Percentiles rank a stretch among this genome's conserved stretches.
Evolutionary conservation across 1,140 invertebrate species (phyloP).

Genomic region (Lucilia cuprina): DNA sequence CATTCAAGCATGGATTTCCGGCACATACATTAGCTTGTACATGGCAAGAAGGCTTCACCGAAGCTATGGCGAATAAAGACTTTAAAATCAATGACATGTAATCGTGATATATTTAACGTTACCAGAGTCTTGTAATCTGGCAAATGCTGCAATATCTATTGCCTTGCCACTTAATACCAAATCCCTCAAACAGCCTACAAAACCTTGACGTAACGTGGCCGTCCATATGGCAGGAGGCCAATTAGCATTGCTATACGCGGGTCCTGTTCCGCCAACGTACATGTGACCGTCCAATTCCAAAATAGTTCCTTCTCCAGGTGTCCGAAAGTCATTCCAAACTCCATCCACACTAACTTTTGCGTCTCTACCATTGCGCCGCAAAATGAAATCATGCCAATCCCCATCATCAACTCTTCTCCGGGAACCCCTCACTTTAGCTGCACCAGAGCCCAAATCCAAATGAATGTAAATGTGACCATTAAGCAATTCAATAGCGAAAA

Average conservation of each 20-base stretch:
- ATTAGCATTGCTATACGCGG: conserved; percentile 74
- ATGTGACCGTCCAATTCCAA: conserved; percentile 88
- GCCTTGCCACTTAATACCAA: conserved; percentile 91
- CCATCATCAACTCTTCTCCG: conserved; percentile 86
- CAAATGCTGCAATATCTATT: conserved; percentile 88
- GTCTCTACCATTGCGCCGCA: conserved; percentile 79
- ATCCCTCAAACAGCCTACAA: conserved; percentile 94
- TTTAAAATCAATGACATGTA: background rate
- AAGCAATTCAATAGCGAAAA: conserved; percentile 93
- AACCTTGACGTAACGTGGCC: conserved; percentile 86
- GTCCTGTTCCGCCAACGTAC: conserved; percentile 87
- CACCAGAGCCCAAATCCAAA: conserved; percentile 89
- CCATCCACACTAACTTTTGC: conserved; percentile 91
- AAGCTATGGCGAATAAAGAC: conserved; percentile 67
- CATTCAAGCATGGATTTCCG: conserved; percentile 85
- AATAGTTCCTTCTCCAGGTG: conserved; percentile 81
- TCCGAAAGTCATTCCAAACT: conserved; percentile 86
- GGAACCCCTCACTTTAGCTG: conserved; percentile 83
- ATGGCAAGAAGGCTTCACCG: conserved; percentile 85
- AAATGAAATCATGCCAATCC: conserved; percentile 87
- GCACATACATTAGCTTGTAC: conserved; percentile 80
- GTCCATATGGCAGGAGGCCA: conserved; percentile 91
- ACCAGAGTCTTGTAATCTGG: conserved; percentile 89
- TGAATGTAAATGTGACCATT: conserved; percentile 93
- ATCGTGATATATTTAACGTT: conserved; percentile 46